phyloP scores from a whole-genome alignment of 2,797 vertebrate genomes.

The Anisognathus igniventris region DNA sequence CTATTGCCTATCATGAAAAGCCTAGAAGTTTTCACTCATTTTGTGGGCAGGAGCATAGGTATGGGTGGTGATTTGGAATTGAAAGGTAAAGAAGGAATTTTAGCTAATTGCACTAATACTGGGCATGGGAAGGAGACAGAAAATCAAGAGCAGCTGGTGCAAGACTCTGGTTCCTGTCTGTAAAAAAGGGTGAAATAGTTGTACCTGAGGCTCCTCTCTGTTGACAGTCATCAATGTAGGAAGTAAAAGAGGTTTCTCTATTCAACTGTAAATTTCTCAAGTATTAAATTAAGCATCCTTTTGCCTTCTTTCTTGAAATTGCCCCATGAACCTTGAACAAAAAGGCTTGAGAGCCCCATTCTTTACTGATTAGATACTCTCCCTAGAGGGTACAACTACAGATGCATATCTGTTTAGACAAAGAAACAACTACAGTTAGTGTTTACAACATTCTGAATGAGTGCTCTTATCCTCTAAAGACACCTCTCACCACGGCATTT shows the following conservation, averaged over 20 bases:
- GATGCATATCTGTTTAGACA: background rate
- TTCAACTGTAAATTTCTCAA: background rate
- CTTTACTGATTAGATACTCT: background rate
- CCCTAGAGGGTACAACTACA: background rate
- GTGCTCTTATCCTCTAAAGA: background rate
- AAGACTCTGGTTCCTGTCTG: background rate
- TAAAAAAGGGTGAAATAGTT: background rate
- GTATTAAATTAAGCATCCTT: background rate
- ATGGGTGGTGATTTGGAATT: background rate
- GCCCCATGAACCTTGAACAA: background rate
- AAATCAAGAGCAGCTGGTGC: background rate
- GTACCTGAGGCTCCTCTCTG: background rate
- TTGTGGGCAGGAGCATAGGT: background rate
- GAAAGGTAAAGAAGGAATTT: background rate
- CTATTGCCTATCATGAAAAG: background rate
- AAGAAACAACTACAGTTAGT: background rate
- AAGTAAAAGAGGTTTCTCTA: background rate
- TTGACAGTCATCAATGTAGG: background rate
- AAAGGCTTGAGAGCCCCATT: background rate
- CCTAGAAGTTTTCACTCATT: background rate
- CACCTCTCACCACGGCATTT: background rate
- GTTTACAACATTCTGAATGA: background rate
- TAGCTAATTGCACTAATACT: background rate
- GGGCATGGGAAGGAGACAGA: background rate
- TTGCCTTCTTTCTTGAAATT: background rate